Percentiles rank a stretch among this genome's conserved stretches.
These are phyloP conservation scores for Ptilorrhoa leucosticta DNA, from an alignment of 2,113 vertebrate genomes.

Conservation along the genomic window DNA sequence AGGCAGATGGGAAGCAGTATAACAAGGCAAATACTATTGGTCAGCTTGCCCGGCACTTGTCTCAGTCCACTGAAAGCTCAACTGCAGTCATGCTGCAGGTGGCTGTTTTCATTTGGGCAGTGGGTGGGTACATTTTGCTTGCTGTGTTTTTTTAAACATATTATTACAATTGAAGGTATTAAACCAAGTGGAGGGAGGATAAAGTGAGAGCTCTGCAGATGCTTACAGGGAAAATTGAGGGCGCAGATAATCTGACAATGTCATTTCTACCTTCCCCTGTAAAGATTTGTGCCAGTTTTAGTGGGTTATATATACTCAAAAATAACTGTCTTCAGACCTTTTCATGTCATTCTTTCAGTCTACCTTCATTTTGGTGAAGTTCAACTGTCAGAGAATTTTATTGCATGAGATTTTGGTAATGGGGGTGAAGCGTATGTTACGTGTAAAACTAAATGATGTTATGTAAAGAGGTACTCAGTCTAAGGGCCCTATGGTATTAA, in stretches of 20 bases:
- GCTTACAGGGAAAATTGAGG: not conserved
- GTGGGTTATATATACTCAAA: not conserved
- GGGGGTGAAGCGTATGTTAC: not conserved
- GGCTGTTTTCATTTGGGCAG: not conserved
- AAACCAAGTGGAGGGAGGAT: not conserved
- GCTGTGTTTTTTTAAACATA: not conserved
- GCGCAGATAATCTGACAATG: not conserved
- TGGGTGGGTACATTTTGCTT: not conserved
- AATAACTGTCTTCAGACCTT: not conserved
- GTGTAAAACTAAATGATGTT: not conserved
- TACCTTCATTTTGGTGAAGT: not conserved
- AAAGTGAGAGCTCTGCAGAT: not conserved
- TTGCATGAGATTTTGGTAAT: not conserved
- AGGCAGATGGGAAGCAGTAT: conserved; percentile 10
- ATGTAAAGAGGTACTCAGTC: not conserved
- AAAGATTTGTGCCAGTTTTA: not conserved
- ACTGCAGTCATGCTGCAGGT: not conserved
- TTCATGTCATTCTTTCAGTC: not conserved
- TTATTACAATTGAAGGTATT: not conserved
- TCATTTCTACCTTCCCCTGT: not conserved
- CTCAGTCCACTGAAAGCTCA: not conserved
- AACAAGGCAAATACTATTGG: not conserved
- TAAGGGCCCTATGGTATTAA: not conserved
- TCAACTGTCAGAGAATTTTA: not conserved
- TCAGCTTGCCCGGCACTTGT: not conserved